Percentiles rank a stretch among this genome's conserved stretches.
Conservation (phyloP, 2,113 vertebrate species). For the Chlorodrepanis virens region DNA sequence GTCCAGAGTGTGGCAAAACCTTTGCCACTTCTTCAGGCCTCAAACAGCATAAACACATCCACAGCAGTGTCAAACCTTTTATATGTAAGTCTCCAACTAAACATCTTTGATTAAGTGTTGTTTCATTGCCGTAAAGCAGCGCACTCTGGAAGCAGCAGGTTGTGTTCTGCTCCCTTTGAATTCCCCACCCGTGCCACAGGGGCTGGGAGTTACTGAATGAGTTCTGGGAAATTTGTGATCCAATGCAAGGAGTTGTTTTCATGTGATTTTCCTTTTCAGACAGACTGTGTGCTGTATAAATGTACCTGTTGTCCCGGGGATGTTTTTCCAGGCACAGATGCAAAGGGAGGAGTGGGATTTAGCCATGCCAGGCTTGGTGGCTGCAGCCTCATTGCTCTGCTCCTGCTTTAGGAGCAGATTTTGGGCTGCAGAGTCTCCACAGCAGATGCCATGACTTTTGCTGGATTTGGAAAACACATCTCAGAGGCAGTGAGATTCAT, state of each 20-base stretch:
- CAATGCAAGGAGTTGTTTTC: neutral
- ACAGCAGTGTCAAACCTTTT: constrained; percentile 99
- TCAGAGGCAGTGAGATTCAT: neutral
- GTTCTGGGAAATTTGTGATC: neutral
- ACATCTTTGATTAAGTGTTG: constrained; percentile 30
- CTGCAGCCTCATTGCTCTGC: neutral
- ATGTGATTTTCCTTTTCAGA: neutral
- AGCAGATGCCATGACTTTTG: neutral
- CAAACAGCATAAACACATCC: constrained; percentile 99
- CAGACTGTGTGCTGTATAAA: neutral
- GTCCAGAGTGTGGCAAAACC: constrained; percentile 98
- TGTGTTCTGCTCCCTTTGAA: neutral
- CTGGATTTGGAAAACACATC: neutral
- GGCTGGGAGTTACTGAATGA: neutral
- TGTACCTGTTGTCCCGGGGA: neutral
- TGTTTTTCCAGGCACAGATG: neutral
- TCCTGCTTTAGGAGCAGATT: constrained; percentile 9
- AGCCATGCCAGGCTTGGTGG: neutral
- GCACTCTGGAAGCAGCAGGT: neutral
- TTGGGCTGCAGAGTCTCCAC: neutral
- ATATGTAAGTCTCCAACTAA: constrained; percentile 94
- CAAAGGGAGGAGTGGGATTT: neutral
- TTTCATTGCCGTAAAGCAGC: constrained; percentile 12
- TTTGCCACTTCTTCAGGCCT: constrained; percentile 99
- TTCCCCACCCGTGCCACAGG: neutral